Conservation (phyloP, 2,888 invertebrate genomes). For the Dioctria linearis region DNA sequence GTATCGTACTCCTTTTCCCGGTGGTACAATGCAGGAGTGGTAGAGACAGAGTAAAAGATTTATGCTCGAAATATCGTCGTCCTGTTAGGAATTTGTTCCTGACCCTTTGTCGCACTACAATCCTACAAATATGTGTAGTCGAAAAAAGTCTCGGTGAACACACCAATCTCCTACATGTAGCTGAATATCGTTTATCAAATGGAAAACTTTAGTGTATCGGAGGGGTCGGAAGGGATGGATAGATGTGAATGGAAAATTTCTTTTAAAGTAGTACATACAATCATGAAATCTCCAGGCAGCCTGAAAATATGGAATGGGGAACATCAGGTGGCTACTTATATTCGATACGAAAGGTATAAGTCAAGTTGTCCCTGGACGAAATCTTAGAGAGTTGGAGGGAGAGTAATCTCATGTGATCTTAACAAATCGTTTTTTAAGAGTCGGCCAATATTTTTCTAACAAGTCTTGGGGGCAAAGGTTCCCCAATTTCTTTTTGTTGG, state of each 20-base stretch:
- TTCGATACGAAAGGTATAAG: slow-evolving; percentile 23
- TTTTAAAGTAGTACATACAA: slow-evolving; percentile 20
- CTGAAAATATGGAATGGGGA: slow-evolving; percentile 12
- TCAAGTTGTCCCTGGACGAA: slow-evolving; percentile 38
- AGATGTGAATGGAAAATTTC: slow-evolving; percentile 34
- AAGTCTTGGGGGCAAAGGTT: slow-evolving; percentile 37
- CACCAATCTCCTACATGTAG: slow-evolving; percentile 6
- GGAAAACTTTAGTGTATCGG: slow-evolving; percentile 45
- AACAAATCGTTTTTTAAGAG: slow-evolving; percentile 55
- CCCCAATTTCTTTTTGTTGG: slow-evolving; percentile 39
- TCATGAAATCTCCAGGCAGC: not conserved
- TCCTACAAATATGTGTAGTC: not conserved
- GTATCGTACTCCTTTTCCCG: slow-evolving; percentile 32
- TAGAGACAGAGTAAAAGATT: slow-evolving; percentile 32
- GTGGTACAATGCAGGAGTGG: slow-evolving; percentile 1
- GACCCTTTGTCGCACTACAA: slow-evolving; percentile 50
- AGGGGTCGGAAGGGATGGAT: slow-evolving; percentile 26
- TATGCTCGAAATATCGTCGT: slow-evolving; percentile 35
- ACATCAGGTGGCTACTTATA: slow-evolving; percentile 53
- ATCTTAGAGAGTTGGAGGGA: slow-evolving; percentile 12
- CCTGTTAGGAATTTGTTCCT: slow-evolving; percentile 47
- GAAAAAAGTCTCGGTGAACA: slow-evolving; percentile 17
- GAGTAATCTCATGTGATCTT: slow-evolving; percentile 54
- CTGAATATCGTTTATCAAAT: slow-evolving; percentile 53
- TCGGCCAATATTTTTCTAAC: slow-evolving; percentile 49